These are phyloP conservation scores for Turnix velox DNA, from an alignment of 2,113 vertebrate species.

Conservation along the genomic window DNA sequence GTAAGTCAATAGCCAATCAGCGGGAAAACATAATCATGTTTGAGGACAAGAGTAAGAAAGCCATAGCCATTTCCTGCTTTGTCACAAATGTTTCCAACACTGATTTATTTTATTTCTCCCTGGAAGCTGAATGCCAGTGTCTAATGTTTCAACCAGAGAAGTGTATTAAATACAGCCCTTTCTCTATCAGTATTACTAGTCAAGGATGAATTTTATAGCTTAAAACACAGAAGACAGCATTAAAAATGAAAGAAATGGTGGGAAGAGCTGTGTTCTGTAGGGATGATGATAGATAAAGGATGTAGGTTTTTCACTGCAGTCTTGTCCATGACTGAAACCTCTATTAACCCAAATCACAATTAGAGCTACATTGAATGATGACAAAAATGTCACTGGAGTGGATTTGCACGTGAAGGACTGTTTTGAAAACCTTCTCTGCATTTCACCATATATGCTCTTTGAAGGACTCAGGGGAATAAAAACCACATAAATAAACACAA, in stretches of 20 bases:
- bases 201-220: conserved; percentile 33
- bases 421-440: neutral
- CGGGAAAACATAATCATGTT: conserved; percentile 9
- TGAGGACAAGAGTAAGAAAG: conserved; percentile 20
- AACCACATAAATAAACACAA: neutral
- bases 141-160: conserved; percentile 10
- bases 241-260: conserved; percentile 17
- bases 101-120: conserved; percentile 9
- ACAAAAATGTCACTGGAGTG: neutral
- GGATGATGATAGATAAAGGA: neutral
- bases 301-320: neutral
- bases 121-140: neutral
- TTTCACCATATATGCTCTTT: neutral
- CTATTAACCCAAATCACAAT: neutral
- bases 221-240: neutral
- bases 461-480: neutral
- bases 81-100: conserved; percentile 3
- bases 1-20: neutral
- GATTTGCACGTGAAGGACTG: neutral
- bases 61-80: conserved; percentile 52
- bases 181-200: conserved; percentile 9
- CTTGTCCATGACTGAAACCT: neutral
- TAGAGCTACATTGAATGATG: neutral
- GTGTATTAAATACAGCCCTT: conserved; percentile 13
- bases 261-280: neutral